Evolutionary conservation across 2,888 invertebrate genomes (phyloP), one percentile per base, ranked within the genome.

Genomic region (Parnassius glacialis): DNA sequence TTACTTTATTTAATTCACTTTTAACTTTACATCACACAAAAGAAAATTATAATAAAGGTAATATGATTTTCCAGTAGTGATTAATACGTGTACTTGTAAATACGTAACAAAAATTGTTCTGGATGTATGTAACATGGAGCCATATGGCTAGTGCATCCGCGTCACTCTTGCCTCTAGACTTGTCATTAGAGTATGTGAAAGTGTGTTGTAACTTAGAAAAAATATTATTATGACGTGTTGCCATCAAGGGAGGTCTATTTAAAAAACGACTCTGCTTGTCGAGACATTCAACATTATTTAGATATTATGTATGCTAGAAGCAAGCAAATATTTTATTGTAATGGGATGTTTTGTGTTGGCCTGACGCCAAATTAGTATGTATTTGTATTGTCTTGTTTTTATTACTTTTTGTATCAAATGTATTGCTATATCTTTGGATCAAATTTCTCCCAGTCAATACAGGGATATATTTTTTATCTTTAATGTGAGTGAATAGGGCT

Each of bases 111-210:
- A 88, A 88, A 89, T 88, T 87, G 89, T 90, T 90, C 88, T 88
- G 89, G 88, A 87, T 83, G 76, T 76, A 75, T 78, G 79, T 78
- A 70, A 81, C 77, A 81, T 78, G 78, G 81, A 70, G 74, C 77
- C 81, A 42, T 56, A 42, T 52, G 84, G 84, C 82, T 87, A 86
- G 87, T 86, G 87, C 87, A 88, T 85, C 85, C 74, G 79, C 79
- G 78, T 81, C 81, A 78, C 72, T 78, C 76, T 73, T 78, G 82
- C 81, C 81, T 83, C 78, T 86, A 85, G 81, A 80, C 72, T 75
- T 76, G 76, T 80, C 76, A 77, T 78, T 70, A 70, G 69, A 69
- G 61, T 70, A 67, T 64, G 68, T 68, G 87, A 83, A 82, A 85
- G 85, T 82, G 70, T 74, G 70, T 73, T 72, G 66, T 69, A 64